These are phyloP conservation scores for Drosophila aff. DNA, from an alignment of 1,140 invertebrate genomes.

Conservation along the genomic window DNA sequence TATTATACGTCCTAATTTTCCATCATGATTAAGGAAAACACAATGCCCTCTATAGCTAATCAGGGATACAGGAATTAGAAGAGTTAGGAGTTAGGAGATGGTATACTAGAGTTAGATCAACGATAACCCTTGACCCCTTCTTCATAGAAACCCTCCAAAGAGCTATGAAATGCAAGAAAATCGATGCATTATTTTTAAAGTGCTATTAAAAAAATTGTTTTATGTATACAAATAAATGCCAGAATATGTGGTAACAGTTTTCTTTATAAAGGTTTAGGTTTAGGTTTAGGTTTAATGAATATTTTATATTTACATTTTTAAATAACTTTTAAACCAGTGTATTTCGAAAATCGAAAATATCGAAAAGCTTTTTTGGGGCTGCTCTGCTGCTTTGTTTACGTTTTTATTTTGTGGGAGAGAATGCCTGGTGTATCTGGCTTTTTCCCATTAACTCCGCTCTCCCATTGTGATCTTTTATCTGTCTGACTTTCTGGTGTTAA, in stretches of 20 bases:
- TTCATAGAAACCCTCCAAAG: slow-evolving; percentile 26
- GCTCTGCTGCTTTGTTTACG: slow-evolving; percentile 40
- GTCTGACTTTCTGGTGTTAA: slow-evolving; percentile 6
- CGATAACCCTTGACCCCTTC: slow-evolving; percentile 13
- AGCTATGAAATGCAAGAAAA: slow-evolving; percentile 29
- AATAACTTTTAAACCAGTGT: slow-evolving; percentile 12
- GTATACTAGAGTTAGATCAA: slow-evolving; percentile 1
- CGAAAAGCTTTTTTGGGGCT: slow-evolving; percentile 16
- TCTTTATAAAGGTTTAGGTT: too few relatives aligned
- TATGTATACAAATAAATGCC: background rate
- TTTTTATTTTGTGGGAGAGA: slow-evolving; percentile 30
- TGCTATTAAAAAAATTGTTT: background rate
- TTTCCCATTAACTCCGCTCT: slow-evolving; percentile 19
- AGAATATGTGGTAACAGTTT: background rate
- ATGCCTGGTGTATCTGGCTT: background rate
- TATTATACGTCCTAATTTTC: slow-evolving; percentile 5
- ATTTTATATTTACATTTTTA: background rate
- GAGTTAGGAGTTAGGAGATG: background rate
- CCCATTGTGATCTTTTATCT: slow-evolving; percentile 21
- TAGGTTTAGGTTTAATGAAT: too few relatives aligned
- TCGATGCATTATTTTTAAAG: slow-evolving; percentile 27
- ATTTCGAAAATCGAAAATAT: background rate
- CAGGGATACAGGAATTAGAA: slow-evolving; percentile 3
- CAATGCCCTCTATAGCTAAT: slow-evolving; percentile 11
- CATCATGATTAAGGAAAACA: slow-evolving; percentile 1